Conservation (phyloP, 2,888 invertebrate genomes). For the Plebejus anna region DNA sequence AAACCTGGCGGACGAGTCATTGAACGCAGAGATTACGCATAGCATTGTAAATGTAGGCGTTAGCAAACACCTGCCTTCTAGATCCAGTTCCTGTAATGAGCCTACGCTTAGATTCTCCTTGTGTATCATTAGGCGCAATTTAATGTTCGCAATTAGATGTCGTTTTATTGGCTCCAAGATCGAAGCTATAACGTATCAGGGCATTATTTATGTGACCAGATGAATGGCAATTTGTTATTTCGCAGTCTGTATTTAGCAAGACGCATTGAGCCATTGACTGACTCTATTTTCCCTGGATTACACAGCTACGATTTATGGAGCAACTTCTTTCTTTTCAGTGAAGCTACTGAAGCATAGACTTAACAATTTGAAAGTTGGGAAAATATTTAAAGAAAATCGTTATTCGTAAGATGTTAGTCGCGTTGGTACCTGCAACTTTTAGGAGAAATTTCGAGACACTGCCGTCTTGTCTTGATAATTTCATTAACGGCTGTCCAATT, state of each 20-base stretch:
- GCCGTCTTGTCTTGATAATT: background rate
- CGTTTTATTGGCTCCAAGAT: conserved; percentile 14
- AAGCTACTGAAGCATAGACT: background rate
- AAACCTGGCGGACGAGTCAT: conserved; percentile 41
- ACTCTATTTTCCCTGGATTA: background rate
- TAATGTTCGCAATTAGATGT: conserved; percentile 17
- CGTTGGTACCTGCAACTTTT: background rate
- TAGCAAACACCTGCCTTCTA: conserved; percentile 47
- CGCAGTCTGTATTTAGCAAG: conserved; percentile 1
- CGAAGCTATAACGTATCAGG: background rate
- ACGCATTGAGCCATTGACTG: background rate
- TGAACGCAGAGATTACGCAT: conserved; percentile 48
- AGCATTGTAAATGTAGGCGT: conserved; percentile 42
- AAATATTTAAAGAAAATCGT: background rate
- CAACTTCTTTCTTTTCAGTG: background rate
- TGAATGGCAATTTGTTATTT: conserved; percentile 5
- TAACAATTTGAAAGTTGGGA: background rate
- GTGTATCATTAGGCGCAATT: conserved; percentile 26
- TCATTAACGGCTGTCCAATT: conserved; percentile 7
- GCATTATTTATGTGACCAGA: conserved; percentile 6
- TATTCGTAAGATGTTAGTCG: background rate
- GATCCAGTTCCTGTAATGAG: conserved; percentile 34
- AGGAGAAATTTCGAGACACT: background rate
- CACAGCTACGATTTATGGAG: too few relatives aligned
- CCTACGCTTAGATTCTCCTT: conserved; percentile 31